phyloP scores from a whole-genome alignment of 2,797 vertebrate species.

The Tapera naevia region DNA sequence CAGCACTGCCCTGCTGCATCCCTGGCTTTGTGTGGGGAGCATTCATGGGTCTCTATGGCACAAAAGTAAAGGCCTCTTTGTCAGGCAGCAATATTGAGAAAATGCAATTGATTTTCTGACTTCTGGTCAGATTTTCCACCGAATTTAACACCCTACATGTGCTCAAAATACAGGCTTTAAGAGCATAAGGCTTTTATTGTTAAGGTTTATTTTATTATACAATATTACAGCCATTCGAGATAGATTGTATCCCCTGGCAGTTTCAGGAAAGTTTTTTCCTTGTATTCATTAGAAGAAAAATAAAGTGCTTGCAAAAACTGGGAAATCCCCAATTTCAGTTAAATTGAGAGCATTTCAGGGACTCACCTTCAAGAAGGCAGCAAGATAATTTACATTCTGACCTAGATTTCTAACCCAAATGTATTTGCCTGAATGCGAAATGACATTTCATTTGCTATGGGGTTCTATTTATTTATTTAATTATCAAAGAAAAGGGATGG shows the following conservation, averaged over 20 bases:
- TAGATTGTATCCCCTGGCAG: constrained; percentile 48
- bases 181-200: constrained; percentile 19
- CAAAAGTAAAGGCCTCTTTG: neutral
- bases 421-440: constrained; percentile 66
- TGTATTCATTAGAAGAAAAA: constrained; percentile 59
- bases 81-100: neutral
- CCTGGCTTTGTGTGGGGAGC: rapidly evolving
- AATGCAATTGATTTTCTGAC: neutral
- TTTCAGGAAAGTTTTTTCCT: constrained; percentile 26
- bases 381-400: constrained; percentile 69
- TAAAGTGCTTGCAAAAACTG: constrained; percentile 59
- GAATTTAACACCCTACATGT: constrained; percentile 32
- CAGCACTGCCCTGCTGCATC: rapidly evolving
- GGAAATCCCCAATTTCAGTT: constrained; percentile 65
- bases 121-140: constrained; percentile 55
- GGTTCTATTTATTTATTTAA: constrained; percentile 64
- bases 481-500: neutral
- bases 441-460: constrained; percentile 67
- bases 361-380: constrained; percentile 62
- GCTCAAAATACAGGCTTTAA: neutral
- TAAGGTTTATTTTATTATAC: constrained; percentile 55
- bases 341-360: constrained; percentile 63
- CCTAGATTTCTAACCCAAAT: constrained; percentile 72
- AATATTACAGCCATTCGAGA: constrained; percentile 25
- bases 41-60: neutral